These are phyloP conservation scores for Notodonta dromedarius DNA, from an alignment of 2,888 invertebrate genomes.

Conservation along the genomic window DNA sequence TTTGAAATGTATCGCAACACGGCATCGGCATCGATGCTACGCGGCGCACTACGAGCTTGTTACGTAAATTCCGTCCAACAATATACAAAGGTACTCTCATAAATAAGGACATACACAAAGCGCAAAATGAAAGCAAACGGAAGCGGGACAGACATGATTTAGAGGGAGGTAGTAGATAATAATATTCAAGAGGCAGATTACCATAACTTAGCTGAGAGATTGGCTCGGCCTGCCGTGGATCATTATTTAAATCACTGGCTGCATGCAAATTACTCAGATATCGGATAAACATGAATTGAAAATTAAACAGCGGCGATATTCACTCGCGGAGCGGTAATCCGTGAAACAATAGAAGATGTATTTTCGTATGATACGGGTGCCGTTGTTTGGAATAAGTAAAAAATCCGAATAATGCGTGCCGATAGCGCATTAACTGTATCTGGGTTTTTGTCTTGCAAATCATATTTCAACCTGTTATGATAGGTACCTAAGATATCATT, in stretches of 20 bases:
- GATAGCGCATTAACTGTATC: too few relatives aligned
- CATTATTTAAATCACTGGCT: conserved; percentile 63
- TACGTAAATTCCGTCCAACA: conserved; percentile 44
- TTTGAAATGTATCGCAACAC: conserved; percentile 13
- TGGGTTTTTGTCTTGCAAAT: too few relatives aligned
- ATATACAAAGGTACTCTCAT: conserved; percentile 50
- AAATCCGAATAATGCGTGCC: background rate
- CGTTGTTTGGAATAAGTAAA: conserved; percentile 10
- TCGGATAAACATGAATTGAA: conserved; percentile 51
- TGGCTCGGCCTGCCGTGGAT: conserved; percentile 49
- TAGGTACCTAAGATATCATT: too few relatives aligned
- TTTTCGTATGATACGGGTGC: conserved; percentile 11
- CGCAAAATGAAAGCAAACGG: conserved; percentile 49
- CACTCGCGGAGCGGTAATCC: conserved; percentile 31
- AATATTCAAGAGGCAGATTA: conserved; percentile 59
- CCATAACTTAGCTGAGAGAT: conserved; percentile 59
- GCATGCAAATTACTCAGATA: conserved; percentile 53
- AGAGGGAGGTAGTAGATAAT: conserved; percentile 47
- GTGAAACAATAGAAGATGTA: conserved; percentile 25
- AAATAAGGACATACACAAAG: conserved; percentile 56
- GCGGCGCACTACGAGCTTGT: conserved; percentile 22
- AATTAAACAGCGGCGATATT: conserved; percentile 44
- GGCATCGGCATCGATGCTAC: background rate
- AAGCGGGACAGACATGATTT: conserved; percentile 46
- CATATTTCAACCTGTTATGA: too few relatives aligned